Base-by-base conservation (phyloP, 1,140 invertebrate species). In the Bombus impatiens region DNA sequence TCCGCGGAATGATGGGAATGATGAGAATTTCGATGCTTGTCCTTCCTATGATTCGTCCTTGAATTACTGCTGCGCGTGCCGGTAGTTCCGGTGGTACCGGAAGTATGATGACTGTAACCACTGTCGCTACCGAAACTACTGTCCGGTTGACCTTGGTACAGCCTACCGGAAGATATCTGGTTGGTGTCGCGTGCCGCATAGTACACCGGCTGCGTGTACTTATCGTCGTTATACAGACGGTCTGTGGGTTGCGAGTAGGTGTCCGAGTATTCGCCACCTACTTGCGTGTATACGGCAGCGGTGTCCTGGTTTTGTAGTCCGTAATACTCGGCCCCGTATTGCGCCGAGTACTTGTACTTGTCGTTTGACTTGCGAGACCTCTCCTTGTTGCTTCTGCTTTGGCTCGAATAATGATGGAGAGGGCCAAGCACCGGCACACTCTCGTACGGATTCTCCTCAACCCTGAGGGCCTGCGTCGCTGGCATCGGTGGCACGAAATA, bases 21-120 rank as follows among this genome's bases (percentile, higher is more conserved):
- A 84, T 95, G 93, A 0, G 93, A 94, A 74, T 94, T 93, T 37
- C 93, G 89, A 80, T 94, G 94, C 79, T 94, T 95, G 67, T 95
- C 93, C 84, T 93, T 94, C 15, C 93, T 88, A n/a, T 93, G 92
- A 75, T 92, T 93, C 47, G 89, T 90, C 68, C 92, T 90, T 28
- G 92, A 93, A 44, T 87, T 93, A 70, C 91, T 94, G 68, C 94
- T 92, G 40, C 94, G 91, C 18, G 92, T 93, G 25, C 94, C 94
- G 59, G 78, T 94, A 37, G 93, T 94, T 12, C 93, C 94, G 2
- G 91, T 94, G 12, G 93, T 94, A 6, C 95, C 95, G 9, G 95
- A 95, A 25, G 97, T 97, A 85, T 97, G 96, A 90, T 97, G 96
- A 88, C 96, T 97, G 90, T 97, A 97, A 0, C 97, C 96, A 35